Evolutionary conservation across 2,888 invertebrate species (phyloP).

Genomic region (Hermodice carunculata): DNA sequence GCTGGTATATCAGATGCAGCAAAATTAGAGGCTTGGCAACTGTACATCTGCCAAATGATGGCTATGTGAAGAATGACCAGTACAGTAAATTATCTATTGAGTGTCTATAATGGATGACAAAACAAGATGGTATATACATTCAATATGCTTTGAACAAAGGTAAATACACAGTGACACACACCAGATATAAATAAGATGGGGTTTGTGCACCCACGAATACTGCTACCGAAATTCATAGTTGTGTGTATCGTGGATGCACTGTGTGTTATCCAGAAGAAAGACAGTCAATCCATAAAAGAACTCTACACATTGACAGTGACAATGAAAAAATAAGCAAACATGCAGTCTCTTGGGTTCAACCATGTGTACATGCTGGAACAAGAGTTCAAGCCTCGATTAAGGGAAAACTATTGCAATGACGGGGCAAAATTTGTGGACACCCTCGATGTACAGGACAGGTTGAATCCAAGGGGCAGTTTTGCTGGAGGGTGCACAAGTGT

Average conservation of each 20-base stretch:
- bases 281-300: not conserved
- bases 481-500: slow-evolving; percentile 3
- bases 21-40: not conserved
- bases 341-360: not conserved
- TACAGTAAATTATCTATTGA: not conserved
- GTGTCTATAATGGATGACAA: slow-evolving; percentile 1
- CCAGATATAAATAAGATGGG: not conserved
- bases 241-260: not conserved
- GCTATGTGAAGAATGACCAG: not conserved
- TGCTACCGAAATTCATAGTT: not conserved
- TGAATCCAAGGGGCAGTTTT: not conserved
- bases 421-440: not conserved
- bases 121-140: not conserved
- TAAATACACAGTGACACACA: not conserved
- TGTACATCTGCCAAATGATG: not conserved
- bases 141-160: slow-evolving; percentile 1
- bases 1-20: not conserved
- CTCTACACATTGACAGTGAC: not conserved
- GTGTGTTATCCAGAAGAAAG: not conserved
- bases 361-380: slow-evolving; percentile 2
- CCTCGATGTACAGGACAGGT: not conserved
- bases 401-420: not conserved
- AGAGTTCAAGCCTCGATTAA: not conserved
- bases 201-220: not conserved
- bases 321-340: not conserved